Percentiles rank a stretch among this genome's conserved stretches.
Evolutionary conservation across 2,888 invertebrate genomes (phyloP).

Genomic region (Drosophila paramelanica): DNA sequence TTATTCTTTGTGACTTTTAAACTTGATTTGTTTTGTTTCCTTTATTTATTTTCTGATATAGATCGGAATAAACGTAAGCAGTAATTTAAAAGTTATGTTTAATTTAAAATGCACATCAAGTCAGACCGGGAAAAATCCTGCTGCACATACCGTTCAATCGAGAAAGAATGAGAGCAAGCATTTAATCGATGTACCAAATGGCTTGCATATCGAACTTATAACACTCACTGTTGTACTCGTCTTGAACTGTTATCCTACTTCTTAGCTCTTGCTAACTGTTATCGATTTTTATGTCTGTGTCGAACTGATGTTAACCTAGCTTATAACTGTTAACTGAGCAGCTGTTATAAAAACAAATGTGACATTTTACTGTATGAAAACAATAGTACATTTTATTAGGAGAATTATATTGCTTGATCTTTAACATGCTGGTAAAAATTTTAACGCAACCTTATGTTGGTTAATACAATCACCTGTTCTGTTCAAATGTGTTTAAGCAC

Average conservation of each 20-base stretch:
- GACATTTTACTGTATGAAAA: background rate
- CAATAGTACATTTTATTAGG: too few relatives aligned
- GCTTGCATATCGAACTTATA: conserved; percentile 20
- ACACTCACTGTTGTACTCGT: conserved; percentile 18
- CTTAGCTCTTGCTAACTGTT: background rate
- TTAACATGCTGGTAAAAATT: background rate
- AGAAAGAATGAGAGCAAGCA: conserved; percentile 47
- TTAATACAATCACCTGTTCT: background rate
- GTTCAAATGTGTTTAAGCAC: background rate
- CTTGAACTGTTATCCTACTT: conserved; percentile 11
- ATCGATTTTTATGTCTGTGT: conserved; percentile 19
- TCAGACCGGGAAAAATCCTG: conserved; percentile 54
- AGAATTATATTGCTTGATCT: background rate
- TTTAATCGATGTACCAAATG: conserved; percentile 41
- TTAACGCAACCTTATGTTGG: background rate
- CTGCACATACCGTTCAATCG: conserved; percentile 46
- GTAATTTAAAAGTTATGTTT: conserved; percentile 20
- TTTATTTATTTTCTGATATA: background rate
- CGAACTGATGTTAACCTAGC: background rate
- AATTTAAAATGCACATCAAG: conserved; percentile 40
- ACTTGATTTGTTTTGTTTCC: conserved; percentile 15
- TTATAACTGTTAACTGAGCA: background rate
- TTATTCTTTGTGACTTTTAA: conserved; percentile 27
- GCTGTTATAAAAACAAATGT: background rate
- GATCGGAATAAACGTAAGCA: conserved; percentile 7